These are phyloP conservation scores for Drosophila rubida DNA, from an alignment of 2,888 invertebrate species.

Conservation along the genomic window DNA sequence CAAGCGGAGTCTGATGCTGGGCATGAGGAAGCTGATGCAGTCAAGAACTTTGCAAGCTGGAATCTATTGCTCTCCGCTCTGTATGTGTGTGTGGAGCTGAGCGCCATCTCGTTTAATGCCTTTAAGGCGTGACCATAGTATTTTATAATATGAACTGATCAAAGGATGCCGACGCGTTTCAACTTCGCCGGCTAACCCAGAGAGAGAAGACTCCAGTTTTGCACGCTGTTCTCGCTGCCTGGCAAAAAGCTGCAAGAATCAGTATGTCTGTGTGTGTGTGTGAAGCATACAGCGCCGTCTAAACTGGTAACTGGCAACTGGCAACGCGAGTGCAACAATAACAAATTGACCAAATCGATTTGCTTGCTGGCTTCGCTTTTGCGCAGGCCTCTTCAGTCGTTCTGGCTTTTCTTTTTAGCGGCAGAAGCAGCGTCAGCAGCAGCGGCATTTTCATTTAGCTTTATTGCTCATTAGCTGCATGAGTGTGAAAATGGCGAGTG, in stretches of 20 bases:
- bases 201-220: constrained; percentile 66
- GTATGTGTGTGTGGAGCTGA: constrained; percentile 76
- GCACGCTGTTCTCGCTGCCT: constrained; percentile 53
- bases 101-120: constrained; percentile 85
- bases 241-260: constrained; percentile 54
- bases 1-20: constrained; percentile 24
- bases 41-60: constrained; percentile 71
- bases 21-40: constrained; percentile 57
- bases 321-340: constrained; percentile 67
- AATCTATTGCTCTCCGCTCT: constrained; percentile 66
- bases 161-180: constrained; percentile 84
- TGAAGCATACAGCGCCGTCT: constrained; percentile 18
- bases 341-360: constrained; percentile 81
- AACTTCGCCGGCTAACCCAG: constrained; percentile 81
- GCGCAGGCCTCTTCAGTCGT: constrained; percentile 17
- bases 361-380: constrained; percentile 65
- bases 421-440: constrained; percentile 62
- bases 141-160: constrained; percentile 85
- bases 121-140: constrained; percentile 85
- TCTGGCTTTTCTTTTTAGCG: constrained; percentile 48
- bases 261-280: constrained; percentile 8
- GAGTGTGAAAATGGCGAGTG: constrained; percentile 78
- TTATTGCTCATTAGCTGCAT: constrained; percentile 77
- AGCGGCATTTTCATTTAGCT: constrained; percentile 77
- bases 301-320: constrained; percentile 16